Evolutionary conservation across 2,888 invertebrate genomes (phyloP).

Genomic region (Carterocephalus palaemon): DNA sequence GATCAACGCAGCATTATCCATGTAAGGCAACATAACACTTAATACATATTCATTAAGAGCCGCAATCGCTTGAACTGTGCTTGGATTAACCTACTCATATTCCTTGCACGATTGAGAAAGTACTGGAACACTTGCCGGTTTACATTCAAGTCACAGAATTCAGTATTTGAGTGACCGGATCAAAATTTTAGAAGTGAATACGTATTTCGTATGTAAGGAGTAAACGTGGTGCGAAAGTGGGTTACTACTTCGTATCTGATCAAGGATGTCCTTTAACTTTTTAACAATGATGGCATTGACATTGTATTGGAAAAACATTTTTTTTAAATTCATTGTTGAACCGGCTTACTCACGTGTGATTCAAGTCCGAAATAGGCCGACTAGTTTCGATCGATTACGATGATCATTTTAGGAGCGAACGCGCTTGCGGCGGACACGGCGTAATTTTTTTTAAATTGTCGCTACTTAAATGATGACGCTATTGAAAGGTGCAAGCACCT

Average conservation of each 20-base stretch:
- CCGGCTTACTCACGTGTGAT: too few relatives aligned
- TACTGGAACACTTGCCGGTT: constrained; percentile 9
- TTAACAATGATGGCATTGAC: too few relatives aligned
- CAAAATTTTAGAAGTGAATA: constrained; percentile 15
- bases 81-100: constrained; percentile 26
- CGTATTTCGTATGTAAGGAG: constrained; percentile 16
- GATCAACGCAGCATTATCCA: neutral
- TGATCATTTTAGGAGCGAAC: too few relatives aligned
- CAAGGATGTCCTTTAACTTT: neutral
- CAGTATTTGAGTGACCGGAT: constrained; percentile 16
- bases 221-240: constrained; percentile 7
- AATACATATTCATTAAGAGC: neutral
- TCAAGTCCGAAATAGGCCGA: too few relatives aligned
- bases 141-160: constrained; percentile 18
- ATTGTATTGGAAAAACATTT: too few relatives aligned
- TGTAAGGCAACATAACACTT: neutral
- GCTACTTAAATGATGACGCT: too few relatives aligned
- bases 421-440: too few relatives aligned
- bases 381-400: too few relatives aligned
- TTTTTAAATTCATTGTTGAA: too few relatives aligned
- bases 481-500: too few relatives aligned
- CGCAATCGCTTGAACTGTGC: neutral
- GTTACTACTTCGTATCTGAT: neutral
- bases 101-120: constrained; percentile 30
- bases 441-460: too few relatives aligned